Conservation (phyloP, 2,888 invertebrate species). For the Drosophila anomelani region DNA sequence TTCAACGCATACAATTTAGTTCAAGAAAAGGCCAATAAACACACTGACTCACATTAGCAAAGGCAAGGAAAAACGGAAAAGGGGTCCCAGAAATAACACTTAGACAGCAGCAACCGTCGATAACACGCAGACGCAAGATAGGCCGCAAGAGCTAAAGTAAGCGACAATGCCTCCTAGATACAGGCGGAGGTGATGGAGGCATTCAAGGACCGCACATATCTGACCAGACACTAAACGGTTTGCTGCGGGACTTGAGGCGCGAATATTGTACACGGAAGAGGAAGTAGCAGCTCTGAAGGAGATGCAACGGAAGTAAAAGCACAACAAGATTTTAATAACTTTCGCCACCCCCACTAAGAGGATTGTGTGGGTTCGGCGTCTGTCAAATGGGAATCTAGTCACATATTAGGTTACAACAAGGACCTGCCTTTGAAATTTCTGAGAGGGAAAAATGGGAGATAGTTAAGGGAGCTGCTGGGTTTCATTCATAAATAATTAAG, state of each 20-base stretch:
- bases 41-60: constrained; percentile 3
- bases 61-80: constrained; percentile 9
- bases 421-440: neutral
- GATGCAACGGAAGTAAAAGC: neutral
- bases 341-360: neutral
- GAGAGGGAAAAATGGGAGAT: neutral
- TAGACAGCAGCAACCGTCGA: constrained; percentile 34
- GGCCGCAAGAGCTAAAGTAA: constrained; percentile 4
- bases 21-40: constrained; percentile 62
- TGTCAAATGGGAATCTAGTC: constrained; percentile 8
- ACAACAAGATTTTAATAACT: constrained; percentile 35
- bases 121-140: constrained; percentile 66
- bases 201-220: constrained; percentile 48
- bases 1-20: constrained; percentile 57
- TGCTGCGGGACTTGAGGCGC: constrained; percentile 20
- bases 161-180: constrained; percentile 35
- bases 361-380: neutral
- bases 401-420: constrained; percentile 20
- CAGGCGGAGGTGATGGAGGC: constrained; percentile 47
- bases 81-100: constrained; percentile 62
- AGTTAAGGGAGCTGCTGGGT: constrained; percentile 1
- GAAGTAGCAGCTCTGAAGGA: constrained; percentile 27
- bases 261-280: constrained; percentile 45
- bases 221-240: constrained; percentile 58
- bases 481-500: neutral